Base-by-base conservation (phyloP, 2,113 vertebrate genomes). In the Xenopus borealis region DNA sequence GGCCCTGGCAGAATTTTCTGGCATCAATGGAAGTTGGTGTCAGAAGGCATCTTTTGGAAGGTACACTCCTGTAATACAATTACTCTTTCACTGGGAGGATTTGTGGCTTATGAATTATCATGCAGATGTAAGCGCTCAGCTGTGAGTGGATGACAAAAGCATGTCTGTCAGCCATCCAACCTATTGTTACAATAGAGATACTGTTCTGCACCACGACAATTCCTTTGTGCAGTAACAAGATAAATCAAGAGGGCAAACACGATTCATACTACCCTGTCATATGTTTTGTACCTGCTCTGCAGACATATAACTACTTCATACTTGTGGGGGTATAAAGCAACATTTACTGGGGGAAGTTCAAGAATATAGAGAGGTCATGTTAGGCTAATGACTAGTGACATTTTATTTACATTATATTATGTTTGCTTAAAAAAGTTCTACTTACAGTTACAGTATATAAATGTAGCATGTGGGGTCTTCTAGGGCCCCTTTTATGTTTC, bases 81-180 rank as follows among this genome's bases (percentile, higher is more conserved):
- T 63, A 75, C 52, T 45, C 57, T 75, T 75, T 75, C 66, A 53
- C 73, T 12, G 63, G 66, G 66, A 75, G 66, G 62, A 69, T 75
- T 75, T 75, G 66, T 75, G 61, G 66, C 58, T 68, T 63, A 69
- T 69, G 62, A 75, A 75, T 75, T 69, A 69, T 75, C 66, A 75
- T 75, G 73, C 73, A 69, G 73, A 75, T 75, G 66, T 75, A 75
- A 75, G 57, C 18, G 57, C 65, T 75, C 66, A 69, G 66, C 73
- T 75, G 73, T 75, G 62, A 75, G 46, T 16, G 23, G 30, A 75
- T 63, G 66, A 75, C 73, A 75, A 75, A 75, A 63, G 66, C 44
- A 69, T 75, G 66, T 69, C 73, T 75, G 58, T 75, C 66, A 75
- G 66, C 23, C 46, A 69, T 50, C 17, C 58, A 63, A 58, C 45